Evolutionary conservation across 2,113 vertebrate genomes (phyloP).

Genomic region (Lynx canadensis): DNA sequence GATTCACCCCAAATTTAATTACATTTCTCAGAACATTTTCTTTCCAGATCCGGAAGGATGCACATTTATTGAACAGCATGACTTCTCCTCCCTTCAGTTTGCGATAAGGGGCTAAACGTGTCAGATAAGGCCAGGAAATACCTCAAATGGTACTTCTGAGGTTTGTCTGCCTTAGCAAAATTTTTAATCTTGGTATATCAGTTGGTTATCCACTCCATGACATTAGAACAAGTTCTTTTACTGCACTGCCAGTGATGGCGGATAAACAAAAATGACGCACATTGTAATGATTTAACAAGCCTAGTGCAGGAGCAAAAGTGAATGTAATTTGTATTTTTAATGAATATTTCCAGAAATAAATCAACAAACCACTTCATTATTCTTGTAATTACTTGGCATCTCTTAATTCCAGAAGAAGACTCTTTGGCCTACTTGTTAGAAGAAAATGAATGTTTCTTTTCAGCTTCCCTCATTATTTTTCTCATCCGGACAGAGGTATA

Average conservation of each 20-base stretch:
- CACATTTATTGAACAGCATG: neutral
- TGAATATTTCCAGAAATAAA: constrained; percentile 59
- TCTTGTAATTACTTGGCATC: constrained; percentile 31
- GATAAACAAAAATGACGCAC: neutral
- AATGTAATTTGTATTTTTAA: constrained; percentile 1
- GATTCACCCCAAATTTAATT: constrained; percentile 37
- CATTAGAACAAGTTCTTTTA: neutral
- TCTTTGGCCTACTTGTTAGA: neutral
- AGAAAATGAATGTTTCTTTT: neutral
- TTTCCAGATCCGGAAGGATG: neutral
- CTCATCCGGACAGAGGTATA: neutral
- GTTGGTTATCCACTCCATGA: neutral
- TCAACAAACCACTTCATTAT: neutral
- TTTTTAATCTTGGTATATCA: neutral
- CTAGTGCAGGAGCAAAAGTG: neutral
- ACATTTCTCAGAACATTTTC: constrained; percentile 46
- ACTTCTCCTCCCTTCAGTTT: neutral
- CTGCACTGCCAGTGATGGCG: neutral
- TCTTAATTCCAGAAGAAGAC: constrained; percentile 30
- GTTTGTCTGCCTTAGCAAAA: neutral
- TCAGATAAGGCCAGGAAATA: neutral
- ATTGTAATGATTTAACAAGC: neutral
- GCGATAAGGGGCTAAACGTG: neutral
- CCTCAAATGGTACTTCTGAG: neutral
- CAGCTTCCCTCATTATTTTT: neutral